These are phyloP conservation scores for Trilocha varians DNA, from an alignment of 2,888 invertebrate genomes.

Conservation along the genomic window DNA sequence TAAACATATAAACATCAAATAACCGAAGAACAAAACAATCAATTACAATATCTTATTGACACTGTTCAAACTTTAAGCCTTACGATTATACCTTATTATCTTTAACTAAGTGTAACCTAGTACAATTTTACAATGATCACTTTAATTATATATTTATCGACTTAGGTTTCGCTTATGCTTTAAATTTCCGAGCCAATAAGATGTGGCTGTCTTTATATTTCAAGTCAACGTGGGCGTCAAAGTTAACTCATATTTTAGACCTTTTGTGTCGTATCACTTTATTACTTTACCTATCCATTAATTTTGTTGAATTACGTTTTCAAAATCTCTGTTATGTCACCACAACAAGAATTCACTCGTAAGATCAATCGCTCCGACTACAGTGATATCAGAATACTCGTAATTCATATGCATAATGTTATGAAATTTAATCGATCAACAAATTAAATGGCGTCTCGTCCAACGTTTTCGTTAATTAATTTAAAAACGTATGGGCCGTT, in stretches of 20 bases:
- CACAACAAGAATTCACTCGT: slow-evolving; percentile 20
- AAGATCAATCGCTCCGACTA: slow-evolving; percentile 18
- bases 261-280: slow-evolving; percentile 38
- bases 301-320: slow-evolving; percentile 24
- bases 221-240: slow-evolving; percentile 33
- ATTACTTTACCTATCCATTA: slow-evolving; percentile 36
- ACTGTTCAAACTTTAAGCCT: too few relatives aligned
- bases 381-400: slow-evolving; percentile 16
- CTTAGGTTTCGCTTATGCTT: slow-evolving; percentile 20
- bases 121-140: too few relatives aligned
- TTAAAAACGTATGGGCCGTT: slow-evolving; percentile 28
- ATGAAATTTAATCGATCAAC: slow-evolving; percentile 30
- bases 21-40: too few relatives aligned
- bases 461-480: slow-evolving; percentile 24
- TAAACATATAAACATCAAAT: too few relatives aligned
- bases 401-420: slow-evolving; percentile 28
- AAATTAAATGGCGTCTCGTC: slow-evolving; percentile 24
- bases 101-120: too few relatives aligned
- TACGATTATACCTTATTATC: too few relatives aligned
- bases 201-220: slow-evolving; percentile 26
- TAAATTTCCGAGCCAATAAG: slow-evolving; percentile 13
- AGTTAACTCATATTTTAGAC: slow-evolving; percentile 35
- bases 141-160: too few relatives aligned
- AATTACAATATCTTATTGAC: too few relatives aligned
- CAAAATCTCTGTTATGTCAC: slow-evolving; percentile 26